phyloP scores from a whole-genome alignment of 2,797 vertebrate genomes.

The Allobates femoralis region DNA sequence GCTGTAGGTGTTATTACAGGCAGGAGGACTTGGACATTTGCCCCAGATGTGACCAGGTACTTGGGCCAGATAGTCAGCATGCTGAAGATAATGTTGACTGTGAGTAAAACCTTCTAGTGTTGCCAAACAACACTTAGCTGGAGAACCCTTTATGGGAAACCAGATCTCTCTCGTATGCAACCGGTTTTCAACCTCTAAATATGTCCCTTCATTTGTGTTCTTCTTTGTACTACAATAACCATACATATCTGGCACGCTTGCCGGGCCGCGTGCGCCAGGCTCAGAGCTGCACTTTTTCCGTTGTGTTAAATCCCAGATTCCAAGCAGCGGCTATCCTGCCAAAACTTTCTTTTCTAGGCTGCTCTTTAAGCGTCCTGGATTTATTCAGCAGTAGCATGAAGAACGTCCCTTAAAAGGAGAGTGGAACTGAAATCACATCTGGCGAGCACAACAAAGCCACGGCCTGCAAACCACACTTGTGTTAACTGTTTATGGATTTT shows the following conservation, averaged over 20 bases:
- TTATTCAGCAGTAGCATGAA: conserved; percentile 65
- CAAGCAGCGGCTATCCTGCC: conserved; percentile 43
- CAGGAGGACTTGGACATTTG: not conserved
- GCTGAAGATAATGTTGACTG: conserved; percentile 1
- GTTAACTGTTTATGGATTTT: conserved; percentile 43
- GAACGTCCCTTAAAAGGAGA: conserved; percentile 67
- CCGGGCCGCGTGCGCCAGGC: conserved; percentile 45
- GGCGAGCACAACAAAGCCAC: conserved; percentile 46
- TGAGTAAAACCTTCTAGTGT: not conserved
- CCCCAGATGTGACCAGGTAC: not conserved
- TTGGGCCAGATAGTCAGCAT: not conserved
- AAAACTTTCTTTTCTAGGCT: conserved; percentile 41
- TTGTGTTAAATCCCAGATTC: conserved; percentile 60
- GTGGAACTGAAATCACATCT: conserved; percentile 60
- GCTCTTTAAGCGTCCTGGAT: conserved; percentile 61
- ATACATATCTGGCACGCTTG: conserved; percentile 51
- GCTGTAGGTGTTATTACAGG: not conserved
- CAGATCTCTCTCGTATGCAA: conserved; percentile 19
- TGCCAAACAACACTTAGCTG: conserved; percentile 15
- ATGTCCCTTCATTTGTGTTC: conserved; percentile 43
- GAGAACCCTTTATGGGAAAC: conserved; percentile 14
- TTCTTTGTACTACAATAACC: conserved; percentile 50
- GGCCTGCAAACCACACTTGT: not conserved
- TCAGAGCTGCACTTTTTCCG: conserved; percentile 56
- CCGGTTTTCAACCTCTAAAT: conserved; percentile 31